phyloP scores from a whole-genome alignment of 2,113 vertebrate genomes.

The Pica pica region DNA sequence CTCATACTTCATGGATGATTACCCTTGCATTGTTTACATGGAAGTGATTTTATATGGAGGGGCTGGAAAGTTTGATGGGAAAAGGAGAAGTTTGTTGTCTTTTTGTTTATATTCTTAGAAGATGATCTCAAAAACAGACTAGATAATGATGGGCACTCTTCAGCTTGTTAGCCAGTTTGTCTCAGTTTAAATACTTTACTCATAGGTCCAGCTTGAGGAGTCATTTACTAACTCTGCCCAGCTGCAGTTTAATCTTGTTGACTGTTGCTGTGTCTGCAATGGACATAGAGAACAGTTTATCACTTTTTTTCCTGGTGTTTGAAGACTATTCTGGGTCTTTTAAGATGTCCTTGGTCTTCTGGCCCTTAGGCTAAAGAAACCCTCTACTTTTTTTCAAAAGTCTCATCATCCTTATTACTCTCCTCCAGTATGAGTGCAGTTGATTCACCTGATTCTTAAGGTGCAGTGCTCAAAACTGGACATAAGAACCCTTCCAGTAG shows the following conservation, averaged over 20 bases:
- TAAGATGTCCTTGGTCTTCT: neutral
- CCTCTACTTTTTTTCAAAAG: neutral
- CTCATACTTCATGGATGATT: neutral
- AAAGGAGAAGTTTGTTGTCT: neutral
- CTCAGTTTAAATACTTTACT: neutral
- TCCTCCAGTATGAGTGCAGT: neutral
- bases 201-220: neutral
- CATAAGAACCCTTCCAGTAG: neutral
- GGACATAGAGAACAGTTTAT: neutral
- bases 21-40: neutral
- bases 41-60: neutral
- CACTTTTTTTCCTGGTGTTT: neutral
- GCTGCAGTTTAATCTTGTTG: neutral
- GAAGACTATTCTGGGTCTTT: neutral
- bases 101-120: neutral
- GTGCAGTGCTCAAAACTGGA: neutral
- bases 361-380: neutral
- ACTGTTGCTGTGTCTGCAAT: neutral
- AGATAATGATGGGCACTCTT: neutral
- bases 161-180: neutral
- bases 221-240: neutral
- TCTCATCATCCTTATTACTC: neutral
- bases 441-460: neutral
- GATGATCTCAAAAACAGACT: neutral
- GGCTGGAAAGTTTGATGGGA: neutral